Percentiles rank a stretch among this genome's conserved stretches.
These are phyloP conservation scores for Plestiodon gilberti DNA, from an alignment of 2,113 vertebrate genomes.

Conservation along the genomic window DNA sequence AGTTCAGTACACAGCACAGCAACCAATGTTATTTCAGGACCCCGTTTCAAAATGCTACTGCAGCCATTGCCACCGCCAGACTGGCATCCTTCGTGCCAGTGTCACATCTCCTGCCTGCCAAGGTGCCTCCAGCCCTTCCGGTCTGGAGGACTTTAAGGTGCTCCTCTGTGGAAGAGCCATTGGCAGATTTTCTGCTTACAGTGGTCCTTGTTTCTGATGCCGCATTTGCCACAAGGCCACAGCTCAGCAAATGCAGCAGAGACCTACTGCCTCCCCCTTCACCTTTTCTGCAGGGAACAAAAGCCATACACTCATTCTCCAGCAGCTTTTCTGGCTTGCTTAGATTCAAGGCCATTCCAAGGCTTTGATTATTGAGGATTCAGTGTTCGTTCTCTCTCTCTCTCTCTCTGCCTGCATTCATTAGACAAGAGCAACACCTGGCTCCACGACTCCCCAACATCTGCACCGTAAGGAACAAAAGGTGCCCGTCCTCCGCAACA, in stretches of 20 bases:
- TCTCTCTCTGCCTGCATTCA: conserved; percentile 21
- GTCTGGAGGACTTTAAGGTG: no score
- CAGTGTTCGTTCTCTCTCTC: conserved; percentile 38
- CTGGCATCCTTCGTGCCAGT: no score
- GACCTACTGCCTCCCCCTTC: not conserved
- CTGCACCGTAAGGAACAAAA: not conserved
- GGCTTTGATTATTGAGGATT: conserved; percentile 51
- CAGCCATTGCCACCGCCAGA: no score
- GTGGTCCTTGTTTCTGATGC: conserved; percentile 33
- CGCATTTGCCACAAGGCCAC: not conserved
- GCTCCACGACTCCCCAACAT: not conserved
- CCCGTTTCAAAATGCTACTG: no score
- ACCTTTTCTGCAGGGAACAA: conserved; percentile 36
- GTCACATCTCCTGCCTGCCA: no score
- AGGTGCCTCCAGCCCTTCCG: no score
- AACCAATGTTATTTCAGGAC: not conserved
- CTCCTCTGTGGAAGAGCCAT: no score
- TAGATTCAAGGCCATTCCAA: conserved; percentile 67
- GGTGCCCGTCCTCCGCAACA: no score
- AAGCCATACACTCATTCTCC: conserved; percentile 47
- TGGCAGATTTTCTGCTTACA: no score
- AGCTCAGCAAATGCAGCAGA: conserved; percentile 25
- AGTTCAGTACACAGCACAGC: no score
- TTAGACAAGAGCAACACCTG: conserved; percentile 39
- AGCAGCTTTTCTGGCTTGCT: conserved; percentile 52